A percentile compares a stretch with the other conserved stretches of the same genome.
These are phyloP conservation scores for Trachelus tabidus DNA, from an alignment of 2,888 invertebrate species.

Conservation along the genomic window DNA sequence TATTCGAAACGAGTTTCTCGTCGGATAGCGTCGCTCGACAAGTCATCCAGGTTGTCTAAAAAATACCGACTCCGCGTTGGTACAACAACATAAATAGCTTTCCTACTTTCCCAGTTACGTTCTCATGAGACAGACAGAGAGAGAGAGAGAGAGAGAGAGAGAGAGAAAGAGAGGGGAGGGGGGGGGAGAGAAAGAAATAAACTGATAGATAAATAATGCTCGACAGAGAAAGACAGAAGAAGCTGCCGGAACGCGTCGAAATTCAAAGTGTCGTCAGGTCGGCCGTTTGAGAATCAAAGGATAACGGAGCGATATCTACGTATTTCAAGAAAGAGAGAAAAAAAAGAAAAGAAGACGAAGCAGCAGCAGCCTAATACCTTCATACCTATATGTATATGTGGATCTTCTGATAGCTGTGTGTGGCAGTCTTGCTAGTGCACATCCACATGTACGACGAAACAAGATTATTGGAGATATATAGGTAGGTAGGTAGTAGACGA, in stretches of 20 bases:
- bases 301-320: neutral
- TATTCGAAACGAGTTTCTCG: neutral
- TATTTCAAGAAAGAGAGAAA: neutral
- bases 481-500: slow-evolving; percentile 30
- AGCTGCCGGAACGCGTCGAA: neutral
- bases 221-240: neutral
- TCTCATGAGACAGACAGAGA: neutral
- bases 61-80: neutral
- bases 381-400: neutral
- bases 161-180: too few relatives aligned
- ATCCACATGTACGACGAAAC: slow-evolving; percentile 36
- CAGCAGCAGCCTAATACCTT: neutral
- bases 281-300: slow-evolving; percentile 1
- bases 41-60: neutral
- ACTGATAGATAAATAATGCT: neutral
- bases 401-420: neutral
- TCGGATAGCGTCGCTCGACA: neutral
- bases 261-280: neutral
- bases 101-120: neutral
- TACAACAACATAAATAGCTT: neutral
- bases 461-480: slow-evolving; percentile 49
- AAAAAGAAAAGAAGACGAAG: neutral
- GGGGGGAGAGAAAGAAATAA: neutral
- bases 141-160: neutral
- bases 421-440: neutral